Evolutionary conservation across 2,113 vertebrate species (phyloP), one percentile per base, ranked within the genome.

Genomic region (Tragelaphus strepsiceros): DNA sequence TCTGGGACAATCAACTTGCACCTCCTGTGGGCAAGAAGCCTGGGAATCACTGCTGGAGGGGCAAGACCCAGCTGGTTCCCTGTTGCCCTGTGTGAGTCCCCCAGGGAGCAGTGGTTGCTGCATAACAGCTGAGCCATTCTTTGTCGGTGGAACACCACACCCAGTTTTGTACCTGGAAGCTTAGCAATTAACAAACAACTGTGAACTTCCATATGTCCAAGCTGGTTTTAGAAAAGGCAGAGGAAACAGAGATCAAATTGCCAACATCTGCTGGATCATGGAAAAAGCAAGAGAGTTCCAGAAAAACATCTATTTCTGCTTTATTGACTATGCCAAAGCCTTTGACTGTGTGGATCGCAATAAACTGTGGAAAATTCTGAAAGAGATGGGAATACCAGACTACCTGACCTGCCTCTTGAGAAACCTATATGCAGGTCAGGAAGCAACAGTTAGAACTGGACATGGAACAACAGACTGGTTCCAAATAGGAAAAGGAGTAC

Each of bases 51-150:
- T 87, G 80, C 83, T 90, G 82, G 22, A 88, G 43, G 87, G 93
- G 80, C 97, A 97, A 97, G 96, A 95, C 87, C 83, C 83, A 96
- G 93, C 96, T 90, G 83, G 93, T 98, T 98, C 83, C 58, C 94
- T 91, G 59, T 53, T 62, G 94, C 64, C 64, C 61, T 64, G 30
- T 46, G 4, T 13, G 85, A 96, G 39, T 84, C 91, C 82, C 83
- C 21, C 1, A 5, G 96, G 97, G 95, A 54, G 74, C 90, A 43
- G 39, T 7, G 58, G 84, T 92, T 97, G 84, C 93, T 81, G 67
- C 6, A 49, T 67, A 91, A 96, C 95, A 85, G n/a, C 19, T 13
- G 74, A 80, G 88, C 74, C 62, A 16, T 74, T 94, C 58, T 78
- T 92, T 62, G 32, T 30, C 26, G 11, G 81, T 90, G 82, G 77